Evolutionary conservation across 2,113 vertebrate genomes (phyloP).

Genomic region (Boulengeromyrus knoepffleri): DNA sequence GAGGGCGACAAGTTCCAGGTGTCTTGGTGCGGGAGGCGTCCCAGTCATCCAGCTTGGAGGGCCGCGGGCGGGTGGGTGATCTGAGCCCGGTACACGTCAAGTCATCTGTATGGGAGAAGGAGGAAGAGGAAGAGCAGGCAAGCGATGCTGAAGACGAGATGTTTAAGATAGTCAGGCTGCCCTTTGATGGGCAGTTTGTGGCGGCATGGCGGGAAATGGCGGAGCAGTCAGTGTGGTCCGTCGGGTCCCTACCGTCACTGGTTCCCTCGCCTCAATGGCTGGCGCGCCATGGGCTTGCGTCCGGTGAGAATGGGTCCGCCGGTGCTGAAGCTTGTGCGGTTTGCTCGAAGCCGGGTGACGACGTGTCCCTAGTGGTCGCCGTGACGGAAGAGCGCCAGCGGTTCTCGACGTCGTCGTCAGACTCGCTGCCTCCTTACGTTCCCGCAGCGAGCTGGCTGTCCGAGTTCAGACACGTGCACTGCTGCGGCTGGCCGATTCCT

Average conservation of each 20-base stretch:
- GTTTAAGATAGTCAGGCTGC: constrained; percentile 3
- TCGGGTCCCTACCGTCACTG: constrained; percentile 42
- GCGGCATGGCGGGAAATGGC: neutral
- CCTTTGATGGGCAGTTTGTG: neutral
- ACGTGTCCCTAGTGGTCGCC: neutral
- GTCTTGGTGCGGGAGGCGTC: neutral
- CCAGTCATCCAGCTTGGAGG: no score
- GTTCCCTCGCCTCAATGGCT: constrained; percentile 41
- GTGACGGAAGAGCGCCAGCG: neutral
- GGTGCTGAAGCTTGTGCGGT: neutral
- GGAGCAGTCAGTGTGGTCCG: constrained; percentile 50
- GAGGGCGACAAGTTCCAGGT: neutral
- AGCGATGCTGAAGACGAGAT: neutral
- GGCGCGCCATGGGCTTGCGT: constrained; percentile 24
- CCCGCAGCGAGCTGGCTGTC: constrained; percentile 25
- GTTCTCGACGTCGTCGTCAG: constrained; percentile 11
- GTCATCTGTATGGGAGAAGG: neutral
- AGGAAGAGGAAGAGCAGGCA: neutral
- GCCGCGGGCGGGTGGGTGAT: no score
- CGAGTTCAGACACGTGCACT: neutral
- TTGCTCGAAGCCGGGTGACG: neutral
- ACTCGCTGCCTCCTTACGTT: constrained; percentile 10
- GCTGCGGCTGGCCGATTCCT: neutral
- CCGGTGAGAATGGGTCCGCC: constrained; percentile 17
- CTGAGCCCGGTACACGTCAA: neutral